Percentiles rank a stretch among this genome's conserved stretches.
Conservation (phyloP, 1,140 invertebrate genomes). For the Trichomalopsis sarcophagae region DNA sequence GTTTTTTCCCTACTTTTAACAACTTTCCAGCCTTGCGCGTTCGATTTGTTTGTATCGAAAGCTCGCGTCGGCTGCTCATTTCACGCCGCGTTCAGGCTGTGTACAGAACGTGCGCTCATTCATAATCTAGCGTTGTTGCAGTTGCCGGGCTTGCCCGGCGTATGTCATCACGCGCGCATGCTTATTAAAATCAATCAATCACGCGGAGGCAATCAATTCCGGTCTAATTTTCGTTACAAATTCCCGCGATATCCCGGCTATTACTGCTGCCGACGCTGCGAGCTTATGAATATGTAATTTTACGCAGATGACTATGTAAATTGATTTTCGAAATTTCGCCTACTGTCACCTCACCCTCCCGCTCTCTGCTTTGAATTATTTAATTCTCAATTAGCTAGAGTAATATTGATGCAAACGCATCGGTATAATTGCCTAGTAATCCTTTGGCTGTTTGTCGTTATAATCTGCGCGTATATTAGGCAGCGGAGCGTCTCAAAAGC, state of each 20-base stretch:
- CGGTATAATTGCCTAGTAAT: not conserved
- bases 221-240: slow-evolving; percentile 6
- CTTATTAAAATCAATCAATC: slow-evolving; percentile 21
- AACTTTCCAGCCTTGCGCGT: too few relatives aligned
- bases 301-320: not conserved
- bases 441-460: not conserved
- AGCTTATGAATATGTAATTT: slow-evolving; percentile 8
- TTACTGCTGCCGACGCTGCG: not conserved
- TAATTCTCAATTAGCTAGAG: not conserved
- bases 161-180: not conserved
- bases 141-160: too few relatives aligned
- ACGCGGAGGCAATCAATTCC: not conserved
- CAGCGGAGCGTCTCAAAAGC: not conserved
- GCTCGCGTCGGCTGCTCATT: not conserved
- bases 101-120: not conserved
- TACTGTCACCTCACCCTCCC: not conserved
- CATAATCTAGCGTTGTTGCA: not conserved
- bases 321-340: not conserved
- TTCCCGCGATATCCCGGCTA: not conserved
- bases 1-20: too few relatives aligned
- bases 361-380: not conserved
- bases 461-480: too few relatives aligned
- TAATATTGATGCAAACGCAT: not conserved
- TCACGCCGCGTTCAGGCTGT: not conserved
- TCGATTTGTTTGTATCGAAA: too few relatives aligned